Evolutionary conservation across 2,797 vertebrate species (phyloP).

Genomic region (Lacerta agilis): DNA sequence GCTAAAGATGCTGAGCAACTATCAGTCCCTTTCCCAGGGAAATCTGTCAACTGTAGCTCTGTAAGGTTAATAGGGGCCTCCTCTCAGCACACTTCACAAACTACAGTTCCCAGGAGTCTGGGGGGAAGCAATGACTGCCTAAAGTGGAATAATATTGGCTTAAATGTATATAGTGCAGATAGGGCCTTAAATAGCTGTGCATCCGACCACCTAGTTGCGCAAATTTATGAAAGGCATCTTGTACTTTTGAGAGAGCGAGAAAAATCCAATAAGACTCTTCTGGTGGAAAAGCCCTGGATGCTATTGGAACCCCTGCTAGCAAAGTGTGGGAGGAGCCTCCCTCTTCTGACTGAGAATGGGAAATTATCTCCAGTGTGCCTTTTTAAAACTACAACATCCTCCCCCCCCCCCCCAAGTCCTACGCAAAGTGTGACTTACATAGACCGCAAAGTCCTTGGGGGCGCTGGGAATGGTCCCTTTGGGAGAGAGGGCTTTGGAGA

Average conservation of each 20-base stretch:
- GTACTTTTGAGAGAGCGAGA: neutral
- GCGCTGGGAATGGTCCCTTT: slow-evolving; percentile 90
- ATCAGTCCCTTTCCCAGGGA: too few relatives aligned
- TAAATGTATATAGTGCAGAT: too few relatives aligned
- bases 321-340: neutral
- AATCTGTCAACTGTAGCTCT: too few relatives aligned
- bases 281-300: neutral
- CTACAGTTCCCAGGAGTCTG: too few relatives aligned
- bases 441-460: slow-evolving; percentile 88
- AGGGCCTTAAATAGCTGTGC: too few relatives aligned
- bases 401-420: rapidly evolving
- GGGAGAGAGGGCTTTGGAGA: slow-evolving; percentile 88
- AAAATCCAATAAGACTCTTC: neutral
- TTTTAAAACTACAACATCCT: rapidly evolving
- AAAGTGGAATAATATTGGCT: too few relatives aligned
- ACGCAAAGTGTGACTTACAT: slow-evolving; percentile 75
- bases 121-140: too few relatives aligned
- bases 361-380: neutral
- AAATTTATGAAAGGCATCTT: neutral
- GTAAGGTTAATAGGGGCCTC: too few relatives aligned
- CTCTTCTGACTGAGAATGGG: neutral
- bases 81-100: too few relatives aligned
- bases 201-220: too few relatives aligned
- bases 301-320: neutral
- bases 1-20: too few relatives aligned